Evolutionary conservation across 2,113 vertebrate genomes (phyloP).

Genomic region (Thomomys bottae): DNA sequence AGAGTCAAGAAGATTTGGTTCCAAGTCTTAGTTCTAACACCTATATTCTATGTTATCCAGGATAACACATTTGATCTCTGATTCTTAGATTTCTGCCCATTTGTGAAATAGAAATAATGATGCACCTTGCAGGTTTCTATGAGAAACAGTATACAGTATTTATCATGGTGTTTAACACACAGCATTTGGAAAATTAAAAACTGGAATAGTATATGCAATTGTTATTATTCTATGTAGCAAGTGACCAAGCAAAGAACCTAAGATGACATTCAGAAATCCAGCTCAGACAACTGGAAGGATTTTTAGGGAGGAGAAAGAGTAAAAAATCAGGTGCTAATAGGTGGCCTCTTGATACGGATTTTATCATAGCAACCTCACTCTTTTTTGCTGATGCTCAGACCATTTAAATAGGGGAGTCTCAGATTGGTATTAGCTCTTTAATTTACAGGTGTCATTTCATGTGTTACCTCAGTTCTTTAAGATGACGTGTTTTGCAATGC

Average conservation of each 20-base stretch:
- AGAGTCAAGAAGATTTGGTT: background rate
- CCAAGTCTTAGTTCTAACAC: background rate
- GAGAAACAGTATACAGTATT: background rate
- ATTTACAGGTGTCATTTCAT: background rate
- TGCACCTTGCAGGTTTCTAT: background rate
- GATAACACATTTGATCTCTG: background rate
- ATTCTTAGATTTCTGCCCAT: background rate
- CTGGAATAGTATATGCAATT: background rate
- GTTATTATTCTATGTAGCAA: background rate
- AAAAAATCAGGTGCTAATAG: background rate
- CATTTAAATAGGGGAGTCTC: background rate
- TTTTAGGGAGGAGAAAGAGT: background rate
- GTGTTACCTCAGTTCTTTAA: background rate
- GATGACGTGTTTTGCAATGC: background rate
- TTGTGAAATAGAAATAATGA: constrained; percentile 7
- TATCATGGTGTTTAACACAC: background rate
- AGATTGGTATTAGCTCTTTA: background rate
- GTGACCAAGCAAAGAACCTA: background rate
- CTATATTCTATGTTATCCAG: background rate
- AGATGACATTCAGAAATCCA: background rate
- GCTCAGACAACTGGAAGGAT: background rate
- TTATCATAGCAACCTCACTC: background rate
- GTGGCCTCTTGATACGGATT: background rate
- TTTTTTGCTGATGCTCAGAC: background rate
- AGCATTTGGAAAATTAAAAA: background rate